Percentiles rank a stretch among this genome's conserved stretches.
Evolutionary conservation across 2,888 invertebrate species (phyloP).

Genomic region (Euzophera pinguis): DNA sequence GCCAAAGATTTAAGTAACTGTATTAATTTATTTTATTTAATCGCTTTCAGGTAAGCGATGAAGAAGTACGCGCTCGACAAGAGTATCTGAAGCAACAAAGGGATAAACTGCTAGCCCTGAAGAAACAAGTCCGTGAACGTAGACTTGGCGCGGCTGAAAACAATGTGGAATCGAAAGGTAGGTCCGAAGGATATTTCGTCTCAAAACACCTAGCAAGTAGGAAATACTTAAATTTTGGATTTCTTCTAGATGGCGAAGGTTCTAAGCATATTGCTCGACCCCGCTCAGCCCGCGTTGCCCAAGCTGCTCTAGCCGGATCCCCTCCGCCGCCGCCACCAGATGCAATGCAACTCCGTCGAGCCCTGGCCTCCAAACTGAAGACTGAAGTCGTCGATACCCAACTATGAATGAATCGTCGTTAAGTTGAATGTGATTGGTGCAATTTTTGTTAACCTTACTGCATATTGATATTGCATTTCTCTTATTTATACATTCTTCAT

Average conservation of each 20-base stretch:
- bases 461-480: no score
- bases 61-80: constrained; percentile 88
- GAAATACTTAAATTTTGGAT: no score
- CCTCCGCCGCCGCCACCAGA: constrained; percentile 69
- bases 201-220: no score
- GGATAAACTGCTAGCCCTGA: constrained; percentile 93
- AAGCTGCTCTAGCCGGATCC: constrained; percentile 81
- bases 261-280: constrained; percentile 77
- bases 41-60: constrained; percentile 56
- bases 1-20: no score
- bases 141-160: constrained; percentile 84
- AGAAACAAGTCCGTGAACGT: constrained; percentile 91
- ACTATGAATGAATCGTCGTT: constrained; percentile 28
- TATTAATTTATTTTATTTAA: not conserved
- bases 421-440: not conserved
- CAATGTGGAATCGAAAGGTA: constrained; percentile 67
- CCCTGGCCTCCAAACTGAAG: constrained; percentile 90
- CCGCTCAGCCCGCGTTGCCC: constrained; percentile 87
- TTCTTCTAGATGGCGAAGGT: constrained; percentile 77
- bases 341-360: constrained; percentile 88
- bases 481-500: no score
- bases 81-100: constrained; percentile 93
- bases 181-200: no score
- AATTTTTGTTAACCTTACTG: not conserved
- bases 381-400: constrained; percentile 88